A percentile compares a stretch with the other conserved stretches of the same genome.
These are phyloP conservation scores for Yoshiicerus persimilis DNA, from an alignment of 1,140 invertebrate genomes.

Conservation along the genomic window DNA sequence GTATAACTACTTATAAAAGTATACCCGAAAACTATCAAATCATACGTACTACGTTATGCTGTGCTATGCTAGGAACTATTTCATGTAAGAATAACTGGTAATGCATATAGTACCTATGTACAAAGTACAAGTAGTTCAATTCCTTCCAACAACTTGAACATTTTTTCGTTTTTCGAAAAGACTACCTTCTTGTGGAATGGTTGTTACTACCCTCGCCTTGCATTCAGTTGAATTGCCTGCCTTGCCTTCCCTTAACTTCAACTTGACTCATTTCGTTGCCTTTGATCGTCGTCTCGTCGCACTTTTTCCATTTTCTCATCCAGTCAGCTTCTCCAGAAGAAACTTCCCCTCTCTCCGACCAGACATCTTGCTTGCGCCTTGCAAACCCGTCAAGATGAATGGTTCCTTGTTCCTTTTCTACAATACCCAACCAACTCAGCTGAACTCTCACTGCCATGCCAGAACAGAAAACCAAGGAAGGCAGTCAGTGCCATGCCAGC, in stretches of 20 bases:
- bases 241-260: background rate
- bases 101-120: background rate
- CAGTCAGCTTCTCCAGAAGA: background rate
- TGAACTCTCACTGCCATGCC: background rate
- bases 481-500: background rate
- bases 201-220: background rate
- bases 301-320: background rate
- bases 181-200: background rate
- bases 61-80: too few relatives aligned
- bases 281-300: background rate
- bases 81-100: too few relatives aligned
- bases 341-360: background rate
- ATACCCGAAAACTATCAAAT: too few relatives aligned
- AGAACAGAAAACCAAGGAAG: background rate
- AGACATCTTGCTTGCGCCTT: conserved; percentile 15
- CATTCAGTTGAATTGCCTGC: background rate
- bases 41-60: too few relatives aligned
- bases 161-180: background rate
- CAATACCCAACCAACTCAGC: background rate
- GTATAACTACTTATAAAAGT: background rate
- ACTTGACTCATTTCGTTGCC: conserved; percentile 1
- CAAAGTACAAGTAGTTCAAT: background rate
- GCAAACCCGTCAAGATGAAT: conserved; percentile 16
- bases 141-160: background rate
- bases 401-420: conserved; percentile 15